A percentile compares a stretch with the other conserved stretches of the same genome.
These are phyloP conservation scores for Agraylea sexmaculata DNA, from an alignment of 1,140 invertebrate species.

Conservation along the genomic window DNA sequence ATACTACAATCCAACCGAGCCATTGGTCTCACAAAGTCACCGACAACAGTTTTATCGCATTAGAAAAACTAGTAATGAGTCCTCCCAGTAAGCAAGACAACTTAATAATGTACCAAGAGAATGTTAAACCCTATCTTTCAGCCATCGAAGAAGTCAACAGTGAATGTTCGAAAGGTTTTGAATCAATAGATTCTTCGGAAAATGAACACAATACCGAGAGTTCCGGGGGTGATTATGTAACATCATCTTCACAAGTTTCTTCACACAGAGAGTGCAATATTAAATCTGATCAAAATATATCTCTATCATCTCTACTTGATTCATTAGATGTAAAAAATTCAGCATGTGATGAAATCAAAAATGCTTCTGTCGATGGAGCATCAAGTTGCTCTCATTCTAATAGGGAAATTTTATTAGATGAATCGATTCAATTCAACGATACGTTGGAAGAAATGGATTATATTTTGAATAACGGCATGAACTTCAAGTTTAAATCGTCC, in stretches of 20 bases:
- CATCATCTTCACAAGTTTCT: too few relatives aligned
- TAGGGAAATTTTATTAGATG: not conserved
- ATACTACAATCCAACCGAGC: slow-evolving; percentile 10
- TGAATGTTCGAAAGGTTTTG: not conserved
- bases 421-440: slow-evolving; percentile 28
- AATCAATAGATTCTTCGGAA: too few relatives aligned
- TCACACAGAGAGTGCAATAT: too few relatives aligned
- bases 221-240: too few relatives aligned
- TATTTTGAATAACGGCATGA: slow-evolving; percentile 28
- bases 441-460: slow-evolving; percentile 34
- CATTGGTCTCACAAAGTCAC: slow-evolving; percentile 13
- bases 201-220: too few relatives aligned
- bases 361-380: too few relatives aligned
- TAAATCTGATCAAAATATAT: too few relatives aligned
- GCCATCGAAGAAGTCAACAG: slow-evolving; percentile 1
- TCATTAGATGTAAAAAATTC: too few relatives aligned
- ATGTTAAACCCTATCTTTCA: slow-evolving; percentile 8
- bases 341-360: too few relatives aligned
- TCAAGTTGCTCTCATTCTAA: too few relatives aligned
- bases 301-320: too few relatives aligned
- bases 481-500: slow-evolving; percentile 20
- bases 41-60: slow-evolving; percentile 18
- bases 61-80: slow-evolving; percentile 14
- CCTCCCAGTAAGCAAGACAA: not conserved
- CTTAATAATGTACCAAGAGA: too few relatives aligned